A percentile compares a stretch with the other conserved stretches of the same genome.
Conservation (phyloP, 2,797 vertebrate species). For the Anguilla megastoma region DNA sequence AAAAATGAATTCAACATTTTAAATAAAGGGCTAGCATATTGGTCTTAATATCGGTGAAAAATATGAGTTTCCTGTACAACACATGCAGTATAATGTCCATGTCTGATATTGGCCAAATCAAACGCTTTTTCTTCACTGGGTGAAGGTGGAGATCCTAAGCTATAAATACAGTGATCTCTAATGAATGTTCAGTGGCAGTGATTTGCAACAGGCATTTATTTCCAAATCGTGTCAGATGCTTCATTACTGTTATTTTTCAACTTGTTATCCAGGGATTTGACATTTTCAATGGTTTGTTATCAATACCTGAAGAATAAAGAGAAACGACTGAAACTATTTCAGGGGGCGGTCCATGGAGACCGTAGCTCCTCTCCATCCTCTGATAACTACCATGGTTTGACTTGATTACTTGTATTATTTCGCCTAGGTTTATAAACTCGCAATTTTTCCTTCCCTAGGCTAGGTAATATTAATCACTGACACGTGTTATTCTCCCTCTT, state of each 20-base stretch:
- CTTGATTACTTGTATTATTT: constrained; percentile 15
- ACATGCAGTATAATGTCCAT: not conserved
- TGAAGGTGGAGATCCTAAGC: not conserved
- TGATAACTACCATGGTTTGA: constrained; percentile 15
- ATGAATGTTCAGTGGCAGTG: not conserved
- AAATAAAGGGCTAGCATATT: no score
- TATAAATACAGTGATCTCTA: not conserved
- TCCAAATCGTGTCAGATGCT: not conserved
- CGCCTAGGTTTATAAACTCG: not conserved
- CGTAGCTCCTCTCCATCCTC: not conserved
- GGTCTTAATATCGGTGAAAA: not conserved
- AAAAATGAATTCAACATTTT: no score
- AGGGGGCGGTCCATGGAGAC: not conserved
- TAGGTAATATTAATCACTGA: constrained; percentile 6
- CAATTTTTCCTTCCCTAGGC: not conserved
- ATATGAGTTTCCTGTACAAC: not conserved
- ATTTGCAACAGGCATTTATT: not conserved
- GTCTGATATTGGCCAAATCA: not conserved
- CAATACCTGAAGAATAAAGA: constrained; percentile 22
- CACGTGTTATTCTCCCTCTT: not conserved
- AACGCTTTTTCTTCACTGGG: not conserved
- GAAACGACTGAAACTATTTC: not conserved
- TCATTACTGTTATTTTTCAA: not conserved
- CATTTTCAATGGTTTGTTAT: not conserved
- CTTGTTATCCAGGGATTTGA: not conserved